Conservation (phyloP, 2,888 invertebrate genomes). For the Nebria salina region DNA sequence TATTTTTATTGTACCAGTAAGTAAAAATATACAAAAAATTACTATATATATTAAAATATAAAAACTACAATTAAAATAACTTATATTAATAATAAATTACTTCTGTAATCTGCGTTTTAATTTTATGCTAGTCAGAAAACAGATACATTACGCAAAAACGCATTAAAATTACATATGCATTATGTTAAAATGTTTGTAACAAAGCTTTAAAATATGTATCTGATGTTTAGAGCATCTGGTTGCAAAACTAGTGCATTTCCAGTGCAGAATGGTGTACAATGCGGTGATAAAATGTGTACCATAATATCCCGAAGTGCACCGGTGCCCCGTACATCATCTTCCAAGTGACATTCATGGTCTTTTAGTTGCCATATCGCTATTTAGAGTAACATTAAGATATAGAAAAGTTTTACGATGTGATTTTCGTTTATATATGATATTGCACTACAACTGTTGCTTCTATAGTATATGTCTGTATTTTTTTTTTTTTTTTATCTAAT, state of each 20-base stretch:
- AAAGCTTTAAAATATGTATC: background rate
- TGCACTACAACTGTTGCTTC: conserved; percentile 18
- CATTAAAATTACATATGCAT: background rate
- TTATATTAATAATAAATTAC: too few relatives aligned
- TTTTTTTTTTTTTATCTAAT: background rate
- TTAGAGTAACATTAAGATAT: conserved; percentile 43
- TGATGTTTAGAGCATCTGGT: conserved; percentile 24
- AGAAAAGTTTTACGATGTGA: conserved; percentile 40
- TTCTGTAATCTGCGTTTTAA: too few relatives aligned
- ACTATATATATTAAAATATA: background rate
- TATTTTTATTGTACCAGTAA: background rate
- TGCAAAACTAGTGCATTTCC: conserved; percentile 9
- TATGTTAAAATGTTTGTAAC: background rate
- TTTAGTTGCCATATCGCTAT: conserved; percentile 38
- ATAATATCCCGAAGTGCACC: conserved; percentile 33
- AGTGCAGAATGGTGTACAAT: conserved; percentile 9
- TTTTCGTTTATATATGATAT: conserved; percentile 19
- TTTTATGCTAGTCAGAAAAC: background rate
- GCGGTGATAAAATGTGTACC: conserved; percentile 29
- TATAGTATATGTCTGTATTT: background rate
- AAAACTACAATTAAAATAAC: background rate
- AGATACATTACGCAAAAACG: background rate
- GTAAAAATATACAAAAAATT: background rate
- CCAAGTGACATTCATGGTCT: conserved; percentile 36
- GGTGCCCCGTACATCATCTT: conserved; percentile 30